phyloP scores from a whole-genome alignment of 2,797 vertebrate species.

The Ptychadena robeensis region DNA sequence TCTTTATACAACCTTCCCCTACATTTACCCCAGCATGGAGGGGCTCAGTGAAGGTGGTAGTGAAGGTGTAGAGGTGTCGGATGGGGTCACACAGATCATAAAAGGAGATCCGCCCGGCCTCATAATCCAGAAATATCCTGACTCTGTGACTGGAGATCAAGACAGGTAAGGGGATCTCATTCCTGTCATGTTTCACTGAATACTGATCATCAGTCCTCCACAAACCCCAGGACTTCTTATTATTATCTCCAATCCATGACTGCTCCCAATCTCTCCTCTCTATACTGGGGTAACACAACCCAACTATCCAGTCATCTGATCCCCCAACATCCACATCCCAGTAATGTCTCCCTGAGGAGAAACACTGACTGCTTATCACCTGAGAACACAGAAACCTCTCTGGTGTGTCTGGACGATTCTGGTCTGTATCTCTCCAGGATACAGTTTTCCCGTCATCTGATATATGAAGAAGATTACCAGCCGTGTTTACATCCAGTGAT shows the following conservation, averaged over 20 bases:
- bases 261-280: slow-evolving; percentile 8
- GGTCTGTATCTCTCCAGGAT: too few relatives aligned
- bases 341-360: slow-evolving; percentile 12
- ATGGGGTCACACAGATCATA: slow-evolving; percentile 22
- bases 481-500: too few relatives aligned
- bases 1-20: too few relatives aligned
- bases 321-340: slow-evolving; percentile 1
- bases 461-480: too few relatives aligned
- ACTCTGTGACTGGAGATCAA: background rate
- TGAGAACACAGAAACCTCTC: too few relatives aligned
- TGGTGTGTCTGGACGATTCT: too few relatives aligned
- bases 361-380: background rate
- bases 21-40: background rate
- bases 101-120: slow-evolving; percentile 27
- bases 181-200: background rate
- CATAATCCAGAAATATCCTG: slow-evolving; percentile 25
- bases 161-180: background rate
- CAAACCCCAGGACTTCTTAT: slow-evolving; percentile 10
- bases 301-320: background rate
- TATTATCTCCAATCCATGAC: background rate
- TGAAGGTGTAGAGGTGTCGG: slow-evolving; percentile 22
- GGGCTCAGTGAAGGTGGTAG: slow-evolving; percentile 11
- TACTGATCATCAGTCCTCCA: background rate
- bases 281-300: slow-evolving; percentile 6
- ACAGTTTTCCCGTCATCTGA: too few relatives aligned